phyloP scores from a whole-genome alignment of 2,113 vertebrate species.

The Phalacrocorax pelagicus region DNA sequence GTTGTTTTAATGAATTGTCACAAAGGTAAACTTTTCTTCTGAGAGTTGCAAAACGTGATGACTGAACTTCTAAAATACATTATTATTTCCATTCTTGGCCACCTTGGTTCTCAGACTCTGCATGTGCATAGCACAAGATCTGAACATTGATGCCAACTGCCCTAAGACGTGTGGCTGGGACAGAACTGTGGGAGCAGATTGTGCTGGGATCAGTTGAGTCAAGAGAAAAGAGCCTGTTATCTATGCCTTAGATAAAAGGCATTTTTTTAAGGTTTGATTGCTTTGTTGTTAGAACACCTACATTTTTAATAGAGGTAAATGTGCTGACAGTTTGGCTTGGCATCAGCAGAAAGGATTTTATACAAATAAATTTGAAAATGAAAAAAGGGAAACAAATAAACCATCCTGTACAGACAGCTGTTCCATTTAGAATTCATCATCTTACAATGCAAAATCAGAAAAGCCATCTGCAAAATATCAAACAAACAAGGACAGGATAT shows the following conservation, averaged over 20 bases:
- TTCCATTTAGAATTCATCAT: slow-evolving; percentile 57
- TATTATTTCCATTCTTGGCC: not conserved
- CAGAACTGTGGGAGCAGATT: not conserved
- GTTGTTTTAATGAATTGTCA: not conserved
- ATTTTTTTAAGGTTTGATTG: not conserved
- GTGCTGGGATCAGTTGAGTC: not conserved
- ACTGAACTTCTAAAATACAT: not conserved
- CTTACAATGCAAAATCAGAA: slow-evolving; percentile 56
- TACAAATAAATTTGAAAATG: slow-evolving; percentile 38
- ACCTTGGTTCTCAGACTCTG: not conserved
- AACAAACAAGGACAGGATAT: not conserved
- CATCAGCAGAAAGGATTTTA: slow-evolving; percentile 38
- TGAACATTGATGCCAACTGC: not conserved
- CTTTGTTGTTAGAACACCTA: slow-evolving; percentile 52
- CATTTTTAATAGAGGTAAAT: slow-evolving; percentile 58
- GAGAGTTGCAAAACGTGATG: not conserved
- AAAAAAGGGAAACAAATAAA: slow-evolving; percentile 58
- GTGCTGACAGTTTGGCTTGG: slow-evolving; percentile 49
- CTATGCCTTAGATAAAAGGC: not conserved
- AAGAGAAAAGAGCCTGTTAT: not conserved
- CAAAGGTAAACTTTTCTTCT: not conserved
- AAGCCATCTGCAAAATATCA: slow-evolving; percentile 36
- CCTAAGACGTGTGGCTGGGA: not conserved
- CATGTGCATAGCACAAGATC: not conserved
- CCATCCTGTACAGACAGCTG: slow-evolving; percentile 59